Evolutionary conservation across 2,888 invertebrate genomes (phyloP).

Genomic region (Agonum fuliginosum): DNA sequence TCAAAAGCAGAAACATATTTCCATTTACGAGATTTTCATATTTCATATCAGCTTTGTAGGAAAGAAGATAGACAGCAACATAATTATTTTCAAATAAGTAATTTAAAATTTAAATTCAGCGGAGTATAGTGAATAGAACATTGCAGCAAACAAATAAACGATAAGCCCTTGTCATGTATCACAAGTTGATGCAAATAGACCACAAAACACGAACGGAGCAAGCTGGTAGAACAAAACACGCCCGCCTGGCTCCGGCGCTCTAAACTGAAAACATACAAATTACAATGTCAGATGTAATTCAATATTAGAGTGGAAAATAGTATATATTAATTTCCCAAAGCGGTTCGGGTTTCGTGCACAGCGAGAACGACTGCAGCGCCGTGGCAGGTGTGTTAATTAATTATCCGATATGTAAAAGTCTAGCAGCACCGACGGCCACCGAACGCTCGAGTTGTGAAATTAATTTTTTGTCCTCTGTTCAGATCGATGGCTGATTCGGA

Average conservation of each 20-base stretch:
- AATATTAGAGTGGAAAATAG: conserved; percentile 42
- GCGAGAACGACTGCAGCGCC: conserved; percentile 31
- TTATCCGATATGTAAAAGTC: conserved; percentile 54
- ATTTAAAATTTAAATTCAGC: conserved; percentile 35
- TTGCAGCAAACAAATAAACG: conserved; percentile 25
- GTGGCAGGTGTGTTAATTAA: conserved; percentile 49
- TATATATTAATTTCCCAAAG: conserved; percentile 48
- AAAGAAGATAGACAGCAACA: conserved; percentile 30
- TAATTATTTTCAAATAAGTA: conserved; percentile 44
- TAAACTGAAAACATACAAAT: conserved; percentile 42
- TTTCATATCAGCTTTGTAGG: conserved; percentile 33
- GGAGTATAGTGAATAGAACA: neutral
- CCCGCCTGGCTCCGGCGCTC: neutral
- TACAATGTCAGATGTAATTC: conserved; percentile 46
- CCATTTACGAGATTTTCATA: conserved; percentile 27
- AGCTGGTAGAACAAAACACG: neutral
- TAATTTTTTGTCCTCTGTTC: conserved; percentile 13
- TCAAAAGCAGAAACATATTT: conserved; percentile 17
- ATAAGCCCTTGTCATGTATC: conserved; percentile 31
- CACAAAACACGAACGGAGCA: neutral
- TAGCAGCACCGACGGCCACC: neutral
- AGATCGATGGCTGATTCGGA: conserved; percentile 8
- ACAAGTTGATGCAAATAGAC: conserved; percentile 26
- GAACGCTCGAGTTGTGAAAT: neutral
- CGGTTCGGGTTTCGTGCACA: conserved; percentile 41